Evolutionary conservation across 2,888 invertebrate species (phyloP).

Genomic region (Entomobrya multifasciata): DNA sequence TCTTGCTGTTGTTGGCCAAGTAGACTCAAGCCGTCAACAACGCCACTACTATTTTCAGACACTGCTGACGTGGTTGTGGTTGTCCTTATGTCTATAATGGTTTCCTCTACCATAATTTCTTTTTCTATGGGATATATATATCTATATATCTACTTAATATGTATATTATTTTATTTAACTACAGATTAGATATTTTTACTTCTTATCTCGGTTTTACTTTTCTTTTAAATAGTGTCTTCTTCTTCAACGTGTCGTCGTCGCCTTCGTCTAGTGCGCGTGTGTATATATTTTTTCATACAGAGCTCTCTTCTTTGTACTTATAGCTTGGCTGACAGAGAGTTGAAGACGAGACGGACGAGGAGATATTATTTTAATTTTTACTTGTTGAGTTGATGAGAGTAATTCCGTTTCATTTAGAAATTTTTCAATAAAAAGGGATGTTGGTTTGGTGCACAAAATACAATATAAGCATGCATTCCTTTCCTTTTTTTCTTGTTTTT

Average conservation of each 20-base stretch:
- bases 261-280: background rate
- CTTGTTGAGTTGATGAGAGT: background rate
- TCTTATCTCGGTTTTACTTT: background rate
- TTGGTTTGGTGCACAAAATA: too few relatives aligned
- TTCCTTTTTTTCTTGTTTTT: background rate
- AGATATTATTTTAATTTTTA: too few relatives aligned
- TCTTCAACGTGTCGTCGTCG: background rate
- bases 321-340: slow-evolving; percentile 16
- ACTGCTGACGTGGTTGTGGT: slow-evolving; percentile 68
- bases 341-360: too few relatives aligned
- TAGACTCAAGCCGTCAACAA: slow-evolving; percentile 52
- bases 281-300: slow-evolving; percentile 11
- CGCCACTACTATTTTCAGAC: slow-evolving; percentile 48
- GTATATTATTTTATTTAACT: slow-evolving; percentile 14
- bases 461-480: slow-evolving; percentile 30
- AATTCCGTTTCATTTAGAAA: slow-evolving; percentile 32
- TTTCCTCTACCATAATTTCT: slow-evolving; percentile 70
- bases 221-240: background rate
- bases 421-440: slow-evolving; percentile 2
- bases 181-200: background rate
- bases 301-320: slow-evolving; percentile 17
- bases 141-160: slow-evolving; percentile 6
- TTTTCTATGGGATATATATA: slow-evolving; percentile 13
- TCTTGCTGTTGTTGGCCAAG: slow-evolving; percentile 8
- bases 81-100: slow-evolving; percentile 67